Conservation (phyloP, 2,113 vertebrate genomes). For the Jaculus jaculus region DNA sequence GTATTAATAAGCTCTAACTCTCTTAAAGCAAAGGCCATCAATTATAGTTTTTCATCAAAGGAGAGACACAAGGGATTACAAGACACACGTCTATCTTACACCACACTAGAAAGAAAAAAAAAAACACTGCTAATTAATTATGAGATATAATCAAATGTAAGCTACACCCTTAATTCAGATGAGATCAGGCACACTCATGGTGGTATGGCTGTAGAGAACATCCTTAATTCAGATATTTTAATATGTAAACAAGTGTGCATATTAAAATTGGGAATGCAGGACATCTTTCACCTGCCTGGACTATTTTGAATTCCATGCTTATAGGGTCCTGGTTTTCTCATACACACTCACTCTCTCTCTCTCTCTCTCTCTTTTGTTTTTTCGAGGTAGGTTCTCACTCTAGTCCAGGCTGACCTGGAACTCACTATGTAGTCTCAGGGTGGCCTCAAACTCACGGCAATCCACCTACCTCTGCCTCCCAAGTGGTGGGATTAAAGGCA, state of each 20-base stretch:
- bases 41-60: constrained; percentile 1
- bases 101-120: neutral
- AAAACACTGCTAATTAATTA: neutral
- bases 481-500: too few species aligned
- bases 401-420: too few species aligned
- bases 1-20: constrained; percentile 7
- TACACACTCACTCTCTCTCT: too few species aligned
- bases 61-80: neutral
- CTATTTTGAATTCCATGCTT: neutral
- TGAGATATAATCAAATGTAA: neutral
- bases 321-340: neutral
- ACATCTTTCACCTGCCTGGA: neutral
- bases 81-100: neutral
- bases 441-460: too few species aligned
- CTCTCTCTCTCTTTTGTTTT: too few species aligned
- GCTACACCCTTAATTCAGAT: neutral
- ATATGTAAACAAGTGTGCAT: neutral
- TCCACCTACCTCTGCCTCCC: too few species aligned
- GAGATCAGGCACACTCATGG: too few species aligned
- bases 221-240: too few species aligned
- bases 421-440: too few species aligned
- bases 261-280: neutral
- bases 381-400: too few species aligned
- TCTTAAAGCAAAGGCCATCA: neutral
- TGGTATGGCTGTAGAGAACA: too few species aligned